These are phyloP conservation scores for Campopleginae sp. DNA, from an alignment of 2,888 invertebrate genomes.

Conservation along the genomic window DNA sequence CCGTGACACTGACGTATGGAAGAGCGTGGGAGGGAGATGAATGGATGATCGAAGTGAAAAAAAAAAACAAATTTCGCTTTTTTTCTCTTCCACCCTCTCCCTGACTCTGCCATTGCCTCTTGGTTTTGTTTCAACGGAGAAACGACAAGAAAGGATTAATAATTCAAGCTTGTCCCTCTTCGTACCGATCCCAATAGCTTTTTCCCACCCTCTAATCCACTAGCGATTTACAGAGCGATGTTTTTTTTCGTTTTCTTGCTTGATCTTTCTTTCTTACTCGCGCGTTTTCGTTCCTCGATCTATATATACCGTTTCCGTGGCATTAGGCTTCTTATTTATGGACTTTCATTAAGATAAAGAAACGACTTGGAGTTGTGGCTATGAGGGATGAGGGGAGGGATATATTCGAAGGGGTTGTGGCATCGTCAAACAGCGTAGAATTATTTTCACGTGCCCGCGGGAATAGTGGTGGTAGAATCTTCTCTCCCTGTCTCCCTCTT, in stretches of 20 bases:
- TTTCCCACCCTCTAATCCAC: slow-evolving; percentile 43
- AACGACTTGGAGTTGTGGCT: slow-evolving; percentile 79
- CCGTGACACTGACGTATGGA: slow-evolving; percentile 22
- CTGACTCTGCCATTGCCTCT: slow-evolving; percentile 12
- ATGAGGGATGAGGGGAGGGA: slow-evolving; percentile 56
- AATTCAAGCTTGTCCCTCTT: slow-evolving; percentile 67
- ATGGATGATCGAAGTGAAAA: slow-evolving; percentile 40
- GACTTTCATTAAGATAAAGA: slow-evolving; percentile 84
- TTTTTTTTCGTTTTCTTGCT: slow-evolving; percentile 71
- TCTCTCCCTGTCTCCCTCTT: slow-evolving; percentile 13
- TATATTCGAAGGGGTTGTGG: slow-evolving; percentile 68
- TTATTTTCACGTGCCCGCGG: slow-evolving; percentile 80
- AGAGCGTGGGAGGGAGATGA: slow-evolving; percentile 26
- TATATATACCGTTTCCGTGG: slow-evolving; percentile 78
- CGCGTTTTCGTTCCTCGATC: slow-evolving; percentile 51
- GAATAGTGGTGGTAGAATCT: slow-evolving; percentile 58
- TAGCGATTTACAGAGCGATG: slow-evolving; percentile 70
- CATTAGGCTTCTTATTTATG: slow-evolving; percentile 84
- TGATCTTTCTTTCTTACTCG: slow-evolving; percentile 59
- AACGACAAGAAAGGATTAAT: slow-evolving; percentile 65
- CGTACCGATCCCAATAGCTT: slow-evolving; percentile 66
- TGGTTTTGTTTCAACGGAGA: slow-evolving; percentile 32
- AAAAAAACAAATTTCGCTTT: slow-evolving; percentile 6
- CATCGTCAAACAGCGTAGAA: slow-evolving; percentile 81
- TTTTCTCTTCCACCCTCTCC: background rate